Conservation (phyloP, 2,113 vertebrate species). For the Penelope pileata region DNA sequence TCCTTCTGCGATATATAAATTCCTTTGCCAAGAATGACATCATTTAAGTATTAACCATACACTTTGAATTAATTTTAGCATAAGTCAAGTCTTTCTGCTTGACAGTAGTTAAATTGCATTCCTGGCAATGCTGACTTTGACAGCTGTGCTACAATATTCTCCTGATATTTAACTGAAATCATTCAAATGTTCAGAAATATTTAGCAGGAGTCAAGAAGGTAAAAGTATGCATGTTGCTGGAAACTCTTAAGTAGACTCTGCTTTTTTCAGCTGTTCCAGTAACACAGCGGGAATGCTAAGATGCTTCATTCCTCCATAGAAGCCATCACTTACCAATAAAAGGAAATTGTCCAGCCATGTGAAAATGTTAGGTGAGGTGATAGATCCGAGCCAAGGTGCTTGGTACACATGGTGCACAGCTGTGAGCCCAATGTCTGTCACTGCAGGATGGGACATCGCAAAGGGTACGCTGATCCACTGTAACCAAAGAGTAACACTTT, state of each 20-base stretch:
- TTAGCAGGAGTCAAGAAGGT: neutral
- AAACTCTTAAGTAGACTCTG: neutral
- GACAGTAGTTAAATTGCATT: conserved; percentile 34
- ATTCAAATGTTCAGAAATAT: conserved; percentile 13
- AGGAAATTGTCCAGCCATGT: conserved; percentile 94
- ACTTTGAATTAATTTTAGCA: conserved; percentile 24
- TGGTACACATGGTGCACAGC: conserved; percentile 86
- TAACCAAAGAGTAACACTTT: conserved; percentile 52
- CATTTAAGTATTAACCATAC: conserved; percentile 1
- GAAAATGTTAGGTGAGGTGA: conserved; percentile 83
- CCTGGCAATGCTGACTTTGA: neutral
- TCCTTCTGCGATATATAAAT: neutral
- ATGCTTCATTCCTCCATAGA: neutral
- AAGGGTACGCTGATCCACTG: conserved; percentile 98
- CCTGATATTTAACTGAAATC: conserved; percentile 10
- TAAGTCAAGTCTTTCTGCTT: neutral
- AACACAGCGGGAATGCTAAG: neutral
- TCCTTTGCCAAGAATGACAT: conserved; percentile 27
- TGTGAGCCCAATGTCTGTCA: conserved; percentile 88
- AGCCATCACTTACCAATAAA: conserved; percentile 83
- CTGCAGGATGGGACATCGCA: conserved; percentile 90
- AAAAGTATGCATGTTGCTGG: conserved; percentile 4
- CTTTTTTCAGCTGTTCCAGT: conserved; percentile 12
- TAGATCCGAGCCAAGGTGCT: conserved; percentile 89
- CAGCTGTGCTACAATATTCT: neutral